phyloP scores from a whole-genome alignment of 2,888 invertebrate genomes.

The Agrotis ipsilon region DNA sequence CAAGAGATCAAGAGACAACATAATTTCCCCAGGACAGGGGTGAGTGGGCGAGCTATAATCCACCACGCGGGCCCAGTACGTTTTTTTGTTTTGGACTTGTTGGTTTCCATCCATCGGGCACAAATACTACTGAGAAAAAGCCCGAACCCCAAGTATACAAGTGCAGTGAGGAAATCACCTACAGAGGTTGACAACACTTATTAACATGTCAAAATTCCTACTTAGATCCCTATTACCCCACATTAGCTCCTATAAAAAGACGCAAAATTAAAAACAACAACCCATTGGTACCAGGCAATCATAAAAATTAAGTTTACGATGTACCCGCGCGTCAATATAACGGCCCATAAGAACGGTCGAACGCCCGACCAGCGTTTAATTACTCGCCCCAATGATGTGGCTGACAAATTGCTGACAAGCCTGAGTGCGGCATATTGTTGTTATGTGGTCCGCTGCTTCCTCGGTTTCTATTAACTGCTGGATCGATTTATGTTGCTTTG shows the following conservation, averaged over 20 bases:
- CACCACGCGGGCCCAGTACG: too few relatives aligned
- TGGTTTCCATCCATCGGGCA: too few relatives aligned
- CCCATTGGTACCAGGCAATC: slow-evolving; percentile 38
- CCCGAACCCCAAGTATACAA: not conserved
- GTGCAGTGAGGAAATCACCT: not conserved
- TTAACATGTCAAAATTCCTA: not conserved
- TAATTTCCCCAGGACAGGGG: too few relatives aligned
- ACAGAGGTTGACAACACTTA: not conserved
- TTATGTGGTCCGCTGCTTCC: slow-evolving; percentile 52
- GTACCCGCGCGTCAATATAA: slow-evolving; percentile 60
- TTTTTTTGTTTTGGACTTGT: too few relatives aligned
- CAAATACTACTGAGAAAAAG: too few relatives aligned
- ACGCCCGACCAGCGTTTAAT: slow-evolving; percentile 74
- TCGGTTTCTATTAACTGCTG: slow-evolving; percentile 54
- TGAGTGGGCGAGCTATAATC: too few relatives aligned
- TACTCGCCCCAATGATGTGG: slow-evolving; percentile 76
- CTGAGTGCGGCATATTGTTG: slow-evolving; percentile 56
- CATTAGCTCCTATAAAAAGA: slow-evolving; percentile 20
- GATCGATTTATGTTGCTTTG: slow-evolving; percentile 60
- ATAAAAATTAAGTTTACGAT: slow-evolving; percentile 69
- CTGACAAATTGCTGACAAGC: slow-evolving; percentile 79
- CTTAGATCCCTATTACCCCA: not conserved
- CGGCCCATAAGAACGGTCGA: slow-evolving; percentile 64
- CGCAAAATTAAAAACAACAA: slow-evolving; percentile 11
- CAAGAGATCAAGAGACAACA: too few relatives aligned